Evolutionary conservation across 1,140 invertebrate genomes (phyloP).

Genomic region (Ruditapes philippinarum): DNA sequence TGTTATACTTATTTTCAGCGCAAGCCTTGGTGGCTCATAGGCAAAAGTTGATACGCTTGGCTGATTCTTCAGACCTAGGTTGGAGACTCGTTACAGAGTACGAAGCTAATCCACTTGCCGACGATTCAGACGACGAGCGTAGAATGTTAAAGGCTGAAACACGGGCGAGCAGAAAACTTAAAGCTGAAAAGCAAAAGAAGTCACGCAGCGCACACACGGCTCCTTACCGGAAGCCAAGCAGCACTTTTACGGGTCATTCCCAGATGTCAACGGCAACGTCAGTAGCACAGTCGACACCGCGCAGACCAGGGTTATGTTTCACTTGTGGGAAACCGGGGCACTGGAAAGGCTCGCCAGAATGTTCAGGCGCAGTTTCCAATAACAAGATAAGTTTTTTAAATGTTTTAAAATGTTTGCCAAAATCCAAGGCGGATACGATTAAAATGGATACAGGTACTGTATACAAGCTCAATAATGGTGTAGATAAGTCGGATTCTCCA

Average conservation of each 20-base stretch:
- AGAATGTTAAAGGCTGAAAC: neutral
- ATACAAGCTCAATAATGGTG: too few relatives aligned
- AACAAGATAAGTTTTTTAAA: constrained; percentile 53
- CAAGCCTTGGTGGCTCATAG: neutral
- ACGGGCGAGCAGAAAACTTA: neutral
- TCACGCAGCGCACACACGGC: too few relatives aligned
- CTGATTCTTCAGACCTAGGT: constrained; percentile 28
- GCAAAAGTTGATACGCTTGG: constrained; percentile 25
- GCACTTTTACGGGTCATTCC: too few relatives aligned
- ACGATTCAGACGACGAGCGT: constrained; percentile 9
- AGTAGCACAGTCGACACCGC: neutral
- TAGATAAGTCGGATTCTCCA: too few relatives aligned
- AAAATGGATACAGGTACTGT: too few relatives aligned
- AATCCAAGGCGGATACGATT: too few relatives aligned
- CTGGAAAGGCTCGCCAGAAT: constrained; percentile 25
- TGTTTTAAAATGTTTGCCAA: too few relatives aligned
- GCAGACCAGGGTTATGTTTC: constrained; percentile 41
- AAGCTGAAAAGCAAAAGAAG: neutral
- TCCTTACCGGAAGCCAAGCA: neutral
- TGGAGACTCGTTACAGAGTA: constrained; percentile 29
- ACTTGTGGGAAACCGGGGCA: constrained; percentile 51
- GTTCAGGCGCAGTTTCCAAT: neutral
- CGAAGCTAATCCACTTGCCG: neutral
- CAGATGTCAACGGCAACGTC: neutral
- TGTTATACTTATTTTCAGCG: neutral